Evolutionary conservation across 2,113 vertebrate species (phyloP), one percentile per base, ranked within the genome.

Genomic region (Caranx ignobilis): DNA sequence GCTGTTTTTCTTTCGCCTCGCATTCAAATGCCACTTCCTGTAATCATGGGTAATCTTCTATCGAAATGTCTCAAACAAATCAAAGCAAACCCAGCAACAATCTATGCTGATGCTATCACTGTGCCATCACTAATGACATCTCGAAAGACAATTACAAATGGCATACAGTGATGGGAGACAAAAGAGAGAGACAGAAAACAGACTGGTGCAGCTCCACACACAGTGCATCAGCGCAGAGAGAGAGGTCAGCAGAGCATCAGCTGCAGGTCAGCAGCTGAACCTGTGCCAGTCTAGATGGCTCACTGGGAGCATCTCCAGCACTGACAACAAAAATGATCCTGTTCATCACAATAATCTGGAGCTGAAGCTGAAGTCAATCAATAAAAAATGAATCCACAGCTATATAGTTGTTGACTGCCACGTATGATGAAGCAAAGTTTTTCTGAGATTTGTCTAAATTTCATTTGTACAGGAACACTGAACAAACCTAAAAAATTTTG

Each of bases 41-140:
- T 74, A 63, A 87, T 85, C 70, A 79, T 1, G 19, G 47, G n/a
- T 67, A 79, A 81, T 81, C 56, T 83, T 73, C 68, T 43, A 68
- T 79, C 71, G 68, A 64, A 85, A 83, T 68, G 73, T 77, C 50
- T 85, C 64, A 41, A 81, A 75, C 47, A 59, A 73, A 82, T 79
- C 65, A 78, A 76, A 79, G 59, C 67, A 52, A 74, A 79, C 31
- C 65, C 21, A 32, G 43, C 31, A 72, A 69, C 75, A 45, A 43
- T 76, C 64, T 67, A 9, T 52, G 74, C 0, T 41, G 71, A 76
- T 59, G 75, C 34, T 41, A 74, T 69, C 32, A 2, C 64, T 34
- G 63, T 2, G 0, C 63, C 62, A 67, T 62, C 66, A 48, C 71
- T 82, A 78, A 74, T 71, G 56, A 68, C 37, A 76, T 50, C 43